Evolutionary conservation across 1,140 invertebrate species (phyloP).

Genomic region (Sinella curviseta): DNA sequence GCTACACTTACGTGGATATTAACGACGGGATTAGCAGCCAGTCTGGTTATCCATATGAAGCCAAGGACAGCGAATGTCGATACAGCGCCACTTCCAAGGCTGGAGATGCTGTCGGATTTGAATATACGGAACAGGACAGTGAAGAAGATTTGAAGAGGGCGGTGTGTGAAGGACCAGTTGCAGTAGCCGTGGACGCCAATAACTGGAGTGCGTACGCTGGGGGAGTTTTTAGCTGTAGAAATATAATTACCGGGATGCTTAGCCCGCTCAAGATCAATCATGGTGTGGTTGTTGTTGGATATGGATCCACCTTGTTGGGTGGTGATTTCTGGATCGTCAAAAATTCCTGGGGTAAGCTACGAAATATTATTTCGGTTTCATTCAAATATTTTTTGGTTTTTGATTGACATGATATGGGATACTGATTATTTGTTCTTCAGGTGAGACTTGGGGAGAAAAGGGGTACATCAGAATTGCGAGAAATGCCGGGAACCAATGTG

Average conservation of each 20-base stretch:
- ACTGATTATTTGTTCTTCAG: neutral
- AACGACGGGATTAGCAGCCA: neutral
- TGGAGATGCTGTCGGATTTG: neutral
- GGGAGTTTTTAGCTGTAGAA: neutral
- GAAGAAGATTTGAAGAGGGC: slow-evolving; percentile 3
- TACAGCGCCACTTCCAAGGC: neutral
- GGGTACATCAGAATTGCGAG: slow-evolving; percentile 7
- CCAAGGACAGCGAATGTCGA: neutral
- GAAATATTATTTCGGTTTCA: too few species aligned
- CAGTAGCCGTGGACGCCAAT: neutral
- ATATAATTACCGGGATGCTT: neutral
- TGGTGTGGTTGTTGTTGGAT: neutral
- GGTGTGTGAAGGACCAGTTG: neutral
- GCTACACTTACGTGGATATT: neutral
- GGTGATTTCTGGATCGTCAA: slow-evolving; percentile 1
- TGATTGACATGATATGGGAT: neutral
- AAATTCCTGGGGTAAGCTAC: neutral
- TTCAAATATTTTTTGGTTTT: neutral
- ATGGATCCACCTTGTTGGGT: neutral
- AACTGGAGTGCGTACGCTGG: neutral
- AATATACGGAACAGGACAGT: neutral
- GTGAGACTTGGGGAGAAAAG: neutral
- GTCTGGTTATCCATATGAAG: neutral
- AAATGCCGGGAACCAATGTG: neutral
- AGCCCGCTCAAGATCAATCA: neutral